A percentile compares a stretch with the other conserved stretches of the same genome.
Conservation (phyloP, 2,888 invertebrate genomes). For the Mycogona germanica region DNA sequence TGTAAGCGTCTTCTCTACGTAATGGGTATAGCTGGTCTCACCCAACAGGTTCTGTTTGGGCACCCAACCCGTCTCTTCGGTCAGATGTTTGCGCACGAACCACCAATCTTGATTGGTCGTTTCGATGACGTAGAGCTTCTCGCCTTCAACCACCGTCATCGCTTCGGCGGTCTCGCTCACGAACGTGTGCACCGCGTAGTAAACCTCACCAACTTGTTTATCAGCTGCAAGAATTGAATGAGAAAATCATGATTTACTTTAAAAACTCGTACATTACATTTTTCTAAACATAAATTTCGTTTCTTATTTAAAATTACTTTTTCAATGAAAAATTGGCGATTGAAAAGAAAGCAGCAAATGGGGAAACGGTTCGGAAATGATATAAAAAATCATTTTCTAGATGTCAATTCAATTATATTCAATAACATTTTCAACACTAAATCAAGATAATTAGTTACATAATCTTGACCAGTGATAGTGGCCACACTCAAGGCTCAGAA, state of each 20-base stretch:
- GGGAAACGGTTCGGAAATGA: too few species aligned
- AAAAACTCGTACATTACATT: not conserved
- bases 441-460: too few species aligned
- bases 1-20: slow-evolving; percentile 73
- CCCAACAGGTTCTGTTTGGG: slow-evolving; percentile 78
- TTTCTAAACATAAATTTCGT: too few species aligned
- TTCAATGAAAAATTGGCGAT: too few species aligned
- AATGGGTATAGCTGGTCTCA: slow-evolving; percentile 62
- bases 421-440: too few species aligned
- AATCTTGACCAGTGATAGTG: too few species aligned
- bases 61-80: slow-evolving; percentile 88
- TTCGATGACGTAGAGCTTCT: slow-evolving; percentile 70
- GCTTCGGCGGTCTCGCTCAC: slow-evolving; percentile 74
- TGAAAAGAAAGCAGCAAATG: too few species aligned
- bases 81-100: slow-evolving; percentile 78
- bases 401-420: too few species aligned
- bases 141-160: slow-evolving; percentile 79
- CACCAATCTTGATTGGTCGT: slow-evolving; percentile 83
- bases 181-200: slow-evolving; percentile 61
- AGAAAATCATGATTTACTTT: not conserved
- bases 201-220: slow-evolving; percentile 55
- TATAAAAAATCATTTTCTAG: too few species aligned
- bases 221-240: slow-evolving; percentile 30
- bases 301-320: too few species aligned
- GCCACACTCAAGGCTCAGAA: too few species aligned